phyloP scores from a whole-genome alignment of 2,797 vertebrate genomes.

The Martes flavigula region DNA sequence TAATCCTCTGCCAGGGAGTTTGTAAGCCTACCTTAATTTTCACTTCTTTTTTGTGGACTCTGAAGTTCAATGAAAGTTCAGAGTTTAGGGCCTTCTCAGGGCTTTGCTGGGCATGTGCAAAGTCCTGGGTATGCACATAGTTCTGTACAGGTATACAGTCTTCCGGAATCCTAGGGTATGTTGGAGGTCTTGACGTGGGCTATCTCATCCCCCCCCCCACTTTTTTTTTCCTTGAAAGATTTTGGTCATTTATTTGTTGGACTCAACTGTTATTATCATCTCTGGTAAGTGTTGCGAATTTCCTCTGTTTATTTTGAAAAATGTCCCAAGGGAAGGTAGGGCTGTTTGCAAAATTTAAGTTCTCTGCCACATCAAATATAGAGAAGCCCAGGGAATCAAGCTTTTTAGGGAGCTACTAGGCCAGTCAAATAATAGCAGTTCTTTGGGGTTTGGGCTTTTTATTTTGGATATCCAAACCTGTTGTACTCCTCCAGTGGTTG shows the following conservation, averaged over 20 bases:
- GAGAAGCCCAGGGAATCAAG: neutral
- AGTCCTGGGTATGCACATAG: neutral
- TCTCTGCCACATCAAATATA: neutral
- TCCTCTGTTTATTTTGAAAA: neutral
- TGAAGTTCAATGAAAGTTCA: neutral
- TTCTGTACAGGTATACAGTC: too few species aligned
- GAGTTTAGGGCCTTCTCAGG: neutral
- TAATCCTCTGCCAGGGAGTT: neutral
- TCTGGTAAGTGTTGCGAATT: neutral
- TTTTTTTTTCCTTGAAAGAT: neutral
- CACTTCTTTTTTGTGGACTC: neutral
- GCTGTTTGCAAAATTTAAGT: neutral
- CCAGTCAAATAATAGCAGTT: neutral
- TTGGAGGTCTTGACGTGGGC: neutral
- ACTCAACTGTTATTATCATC: neutral
- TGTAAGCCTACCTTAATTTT: neutral
- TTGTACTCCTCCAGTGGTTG: neutral
- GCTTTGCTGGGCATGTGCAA: neutral
- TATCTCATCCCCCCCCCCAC: neutral
- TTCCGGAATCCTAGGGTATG: neutral
- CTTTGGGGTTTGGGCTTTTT: neutral
- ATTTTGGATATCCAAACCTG: neutral
- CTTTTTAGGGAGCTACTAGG: neutral
- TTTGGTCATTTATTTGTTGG: neutral
- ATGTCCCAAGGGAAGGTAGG: neutral